A percentile compares a stretch with the other conserved stretches of the same genome.
These are phyloP conservation scores for Corvus hawaiiensis DNA, from an alignment of 2,113 vertebrate genomes.

Conservation along the genomic window DNA sequence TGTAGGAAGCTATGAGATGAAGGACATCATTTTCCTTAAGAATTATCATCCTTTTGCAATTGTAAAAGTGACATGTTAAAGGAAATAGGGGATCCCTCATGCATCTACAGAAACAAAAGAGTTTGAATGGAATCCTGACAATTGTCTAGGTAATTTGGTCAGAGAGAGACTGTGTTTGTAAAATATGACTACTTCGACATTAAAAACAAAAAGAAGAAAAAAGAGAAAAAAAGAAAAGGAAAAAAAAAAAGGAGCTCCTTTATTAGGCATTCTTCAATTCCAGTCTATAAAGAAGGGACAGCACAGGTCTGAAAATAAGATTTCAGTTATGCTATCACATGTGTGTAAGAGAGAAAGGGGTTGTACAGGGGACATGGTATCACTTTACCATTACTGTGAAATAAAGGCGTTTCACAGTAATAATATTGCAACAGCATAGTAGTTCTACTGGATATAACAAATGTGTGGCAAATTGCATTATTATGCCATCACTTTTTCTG, in stretches of 20 bases:
- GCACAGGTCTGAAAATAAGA: background rate
- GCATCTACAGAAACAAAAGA: background rate
- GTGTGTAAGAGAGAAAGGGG: background rate
- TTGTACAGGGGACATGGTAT: background rate
- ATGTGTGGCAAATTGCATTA: background rate
- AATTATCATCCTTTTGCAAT: background rate
- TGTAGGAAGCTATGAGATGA: background rate
- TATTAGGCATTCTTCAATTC: background rate
- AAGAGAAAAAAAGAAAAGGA: background rate
- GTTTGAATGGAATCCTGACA: background rate
- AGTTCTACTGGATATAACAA: background rate
- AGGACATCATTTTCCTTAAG: background rate
- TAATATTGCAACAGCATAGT: background rate
- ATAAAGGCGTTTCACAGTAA: constrained; percentile 3
- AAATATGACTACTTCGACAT: background rate
- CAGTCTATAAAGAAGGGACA: background rate
- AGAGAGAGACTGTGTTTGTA: background rate
- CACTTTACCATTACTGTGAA: background rate
- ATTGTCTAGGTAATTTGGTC: background rate
- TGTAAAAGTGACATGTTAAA: background rate
- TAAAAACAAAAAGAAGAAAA: too few relatives aligned
- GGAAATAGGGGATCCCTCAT: background rate
- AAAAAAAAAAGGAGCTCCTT: background rate
- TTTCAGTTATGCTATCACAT: background rate
- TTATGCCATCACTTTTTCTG: background rate